These are phyloP conservation scores for Odobenus rosmarus DNA, from an alignment of 2,113 vertebrate genomes.

Conservation along the genomic window DNA sequence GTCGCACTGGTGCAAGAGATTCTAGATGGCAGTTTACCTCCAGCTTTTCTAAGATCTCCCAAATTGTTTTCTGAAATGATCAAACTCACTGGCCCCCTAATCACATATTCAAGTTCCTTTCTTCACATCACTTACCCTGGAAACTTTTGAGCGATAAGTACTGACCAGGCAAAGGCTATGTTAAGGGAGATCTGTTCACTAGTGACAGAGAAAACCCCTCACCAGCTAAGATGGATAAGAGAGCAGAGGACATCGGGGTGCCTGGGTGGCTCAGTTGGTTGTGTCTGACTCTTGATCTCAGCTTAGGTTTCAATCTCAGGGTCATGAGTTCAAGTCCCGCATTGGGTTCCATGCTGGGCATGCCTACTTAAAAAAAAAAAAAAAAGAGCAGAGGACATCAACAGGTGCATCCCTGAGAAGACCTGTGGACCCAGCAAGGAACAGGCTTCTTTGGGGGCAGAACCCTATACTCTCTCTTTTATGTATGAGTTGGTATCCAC, in stretches of 20 bases:
- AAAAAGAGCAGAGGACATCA: neutral
- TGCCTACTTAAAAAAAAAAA: neutral
- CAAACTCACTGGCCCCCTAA: neutral
- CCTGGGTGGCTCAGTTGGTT: neutral
- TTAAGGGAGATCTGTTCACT: neutral
- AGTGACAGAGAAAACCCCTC: neutral
- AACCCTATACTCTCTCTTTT: neutral
- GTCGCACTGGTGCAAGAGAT: fast-evolving
- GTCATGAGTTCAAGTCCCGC: neutral
- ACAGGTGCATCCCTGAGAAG: neutral
- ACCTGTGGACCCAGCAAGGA: neutral
- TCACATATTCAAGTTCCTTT: neutral
- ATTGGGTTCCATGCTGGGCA: neutral
- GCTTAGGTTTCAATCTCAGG: neutral
- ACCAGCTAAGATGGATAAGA: neutral
- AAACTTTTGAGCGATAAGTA: neutral
- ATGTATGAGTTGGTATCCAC: neutral
- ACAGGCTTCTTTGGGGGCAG: neutral
- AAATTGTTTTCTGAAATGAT: neutral
- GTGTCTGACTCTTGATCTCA: neutral
- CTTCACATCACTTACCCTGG: neutral
- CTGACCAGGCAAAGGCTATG: neutral
- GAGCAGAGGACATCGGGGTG: neutral
- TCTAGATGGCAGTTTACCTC: neutral
- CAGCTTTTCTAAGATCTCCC: neutral